Conservation (phyloP, 64 coral and sea anemone genomes). For the Montipora efflorescens region DNA sequence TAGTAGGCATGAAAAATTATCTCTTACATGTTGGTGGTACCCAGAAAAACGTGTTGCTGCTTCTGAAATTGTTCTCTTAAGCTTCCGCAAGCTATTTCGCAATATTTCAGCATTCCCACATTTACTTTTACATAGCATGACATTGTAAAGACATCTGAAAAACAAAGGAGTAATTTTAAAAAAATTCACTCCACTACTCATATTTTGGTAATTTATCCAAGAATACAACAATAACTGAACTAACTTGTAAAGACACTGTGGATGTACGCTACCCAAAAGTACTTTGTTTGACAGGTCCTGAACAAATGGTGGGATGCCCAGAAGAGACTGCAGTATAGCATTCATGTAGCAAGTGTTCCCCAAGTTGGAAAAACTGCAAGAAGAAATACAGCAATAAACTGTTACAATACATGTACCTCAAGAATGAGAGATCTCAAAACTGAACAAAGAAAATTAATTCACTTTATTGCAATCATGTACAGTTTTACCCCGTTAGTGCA, state of each 20-base stretch:
- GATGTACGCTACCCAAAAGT: constrained; percentile 61
- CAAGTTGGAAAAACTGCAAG: constrained; percentile 89
- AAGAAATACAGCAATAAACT: not conserved
- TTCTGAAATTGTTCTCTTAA: constrained; percentile 81
- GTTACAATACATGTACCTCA: too few species aligned
- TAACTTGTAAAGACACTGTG: constrained; percentile 81
- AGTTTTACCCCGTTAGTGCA: constrained; percentile 21
- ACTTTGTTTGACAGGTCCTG: constrained; percentile 85
- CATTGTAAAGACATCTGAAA: constrained; percentile 38
- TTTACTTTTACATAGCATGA: constrained; percentile 9
- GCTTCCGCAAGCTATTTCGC: constrained; percentile 56
- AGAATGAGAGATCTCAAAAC: too few species aligned
- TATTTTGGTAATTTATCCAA: too few species aligned
- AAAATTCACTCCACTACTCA: not conserved
- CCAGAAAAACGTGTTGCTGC: constrained; percentile 95
- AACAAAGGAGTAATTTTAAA: not conserved
- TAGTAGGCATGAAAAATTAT: not conserved
- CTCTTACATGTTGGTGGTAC: constrained; percentile 88
- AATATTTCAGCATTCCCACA: constrained; percentile 18
- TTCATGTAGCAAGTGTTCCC: constrained; percentile 99
- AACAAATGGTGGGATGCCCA: constrained; percentile 85
- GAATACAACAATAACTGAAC: constrained; percentile 9
- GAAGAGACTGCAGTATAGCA: constrained; percentile 95
- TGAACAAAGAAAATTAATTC: too few species aligned
- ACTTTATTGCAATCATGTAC: too few species aligned